Percentiles rank a stretch among this genome's conserved stretches.
Evolutionary conservation across 2,113 vertebrate genomes (phyloP).

Genomic region (Amphiprion percula): DNA sequence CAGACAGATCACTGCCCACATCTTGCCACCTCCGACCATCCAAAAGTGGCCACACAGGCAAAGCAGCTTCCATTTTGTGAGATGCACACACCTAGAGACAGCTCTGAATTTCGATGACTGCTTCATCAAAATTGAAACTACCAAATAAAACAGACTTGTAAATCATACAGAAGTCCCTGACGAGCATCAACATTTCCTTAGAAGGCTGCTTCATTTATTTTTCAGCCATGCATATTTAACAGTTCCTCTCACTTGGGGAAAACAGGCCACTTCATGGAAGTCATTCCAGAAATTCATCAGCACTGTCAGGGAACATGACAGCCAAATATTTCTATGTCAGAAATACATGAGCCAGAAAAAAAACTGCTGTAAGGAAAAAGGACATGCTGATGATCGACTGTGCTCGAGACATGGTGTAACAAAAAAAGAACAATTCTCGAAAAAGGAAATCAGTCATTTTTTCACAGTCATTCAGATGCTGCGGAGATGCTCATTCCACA

Average conservation of each 20-base stretch:
- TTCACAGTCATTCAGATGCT: slow-evolving; percentile 36
- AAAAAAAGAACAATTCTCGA: slow-evolving; percentile 26
- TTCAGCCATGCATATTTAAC: slow-evolving; percentile 79
- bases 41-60: neutral
- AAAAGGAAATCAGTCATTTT: slow-evolving; percentile 29
- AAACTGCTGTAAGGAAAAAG: slow-evolving; percentile 32
- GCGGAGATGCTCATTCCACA: slow-evolving; percentile 16
- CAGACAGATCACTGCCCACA: slow-evolving; percentile 29
- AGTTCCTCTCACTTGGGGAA: slow-evolving; percentile 67
- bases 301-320: slow-evolving; percentile 69
- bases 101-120: slow-evolving; percentile 26
- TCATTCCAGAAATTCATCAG: slow-evolving; percentile 78
- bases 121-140: slow-evolving; percentile 59
- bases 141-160: slow-evolving; percentile 71
- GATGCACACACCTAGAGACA: slow-evolving; percentile 21
- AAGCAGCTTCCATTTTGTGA: slow-evolving; percentile 51
- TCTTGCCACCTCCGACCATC: slow-evolving; percentile 33
- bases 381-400: slow-evolving; percentile 56
- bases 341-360: slow-evolving; percentile 30
- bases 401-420: slow-evolving; percentile 13
- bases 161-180: slow-evolving; percentile 63
- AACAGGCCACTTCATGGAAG: slow-evolving; percentile 74
- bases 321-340: slow-evolving; percentile 77
- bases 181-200: slow-evolving; percentile 71
- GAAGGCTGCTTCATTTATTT: slow-evolving; percentile 76